Base-by-base conservation (phyloP, 2,888 invertebrate species). In the Scaptomyza parva region DNA sequence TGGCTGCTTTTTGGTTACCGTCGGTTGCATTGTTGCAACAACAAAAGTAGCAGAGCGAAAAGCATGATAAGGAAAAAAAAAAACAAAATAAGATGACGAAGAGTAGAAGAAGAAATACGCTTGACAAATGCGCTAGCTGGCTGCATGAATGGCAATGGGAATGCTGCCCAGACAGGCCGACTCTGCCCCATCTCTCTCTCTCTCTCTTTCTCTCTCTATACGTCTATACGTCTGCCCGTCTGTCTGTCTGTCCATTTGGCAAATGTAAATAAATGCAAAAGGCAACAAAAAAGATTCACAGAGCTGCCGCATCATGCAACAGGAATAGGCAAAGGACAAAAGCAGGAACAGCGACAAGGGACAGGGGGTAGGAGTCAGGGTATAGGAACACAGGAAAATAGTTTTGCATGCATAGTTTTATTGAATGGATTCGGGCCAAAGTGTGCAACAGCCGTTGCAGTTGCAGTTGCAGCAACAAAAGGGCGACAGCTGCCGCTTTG, bases 231-330 rank as follows among this genome's bases (percentile, higher is more conserved):
- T 48, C 26, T 5, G 40, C 52, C 54, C 7, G 22, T 20, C 41
- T 12, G 52, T 63, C 44, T 14, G 11, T 28, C 14, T 48, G 67
- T 61, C 55, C 43, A 60, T 18, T 40, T 40, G 40, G 51, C 68
- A 64, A 86, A 82, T 88, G 84, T 83, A 79, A 87, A 87, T 86
- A 88, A 83, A 82, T 76, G 87, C 86, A 82, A 68, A 68, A 62
- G 58, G 67, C 58, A 57, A 55, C 62, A 66, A 54, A 51, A 14
- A 35, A 35, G 43, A 53, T 55, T 51, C 61, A 66, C 41, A 59
- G 66, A 53, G 67, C 47, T 43, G 61, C 62, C 59, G 50, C 48
- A 22, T 63, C 63, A 40, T 44, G 64, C 76, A 60, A 62, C 52
- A 17, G 43, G 12, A 12, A 40, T 22, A 40, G 18, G 12, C 26